These are phyloP conservation scores for Eurytoma californica DNA, from an alignment of 2,888 invertebrate species.

Conservation along the genomic window DNA sequence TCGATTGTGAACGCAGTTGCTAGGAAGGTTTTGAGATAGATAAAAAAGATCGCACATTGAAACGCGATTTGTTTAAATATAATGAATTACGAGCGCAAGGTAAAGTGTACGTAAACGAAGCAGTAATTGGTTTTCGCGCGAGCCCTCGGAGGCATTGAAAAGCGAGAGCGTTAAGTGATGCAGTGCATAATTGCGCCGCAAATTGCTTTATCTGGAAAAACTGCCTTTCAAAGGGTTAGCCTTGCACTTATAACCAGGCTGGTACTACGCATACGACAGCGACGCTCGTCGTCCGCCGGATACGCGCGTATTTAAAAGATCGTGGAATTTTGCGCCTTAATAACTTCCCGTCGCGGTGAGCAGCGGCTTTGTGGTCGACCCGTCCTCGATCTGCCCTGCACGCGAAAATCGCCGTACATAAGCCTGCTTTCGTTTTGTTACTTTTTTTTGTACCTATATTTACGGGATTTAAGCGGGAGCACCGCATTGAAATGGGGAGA, in stretches of 20 bases:
- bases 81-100: not conserved
- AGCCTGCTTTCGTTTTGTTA: not conserved
- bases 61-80: not conserved
- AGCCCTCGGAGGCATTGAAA: not conserved
- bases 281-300: conserved; percentile 41
- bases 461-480: no score
- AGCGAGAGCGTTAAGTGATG: conserved; percentile 10
- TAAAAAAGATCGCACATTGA: not conserved
- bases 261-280: not conserved
- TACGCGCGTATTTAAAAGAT: conserved; percentile 38
- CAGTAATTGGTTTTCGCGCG: no score
- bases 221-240: conserved; percentile 4
- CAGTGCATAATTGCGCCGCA: conserved; percentile 35
- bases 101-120: not conserved
- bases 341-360: conserved; percentile 50
- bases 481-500: no score
- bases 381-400: not conserved
- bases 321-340: conserved; percentile 49
- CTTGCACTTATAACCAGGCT: conserved; percentile 10
- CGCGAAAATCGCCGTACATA: conserved; percentile 21
- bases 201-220: conserved; percentile 39
- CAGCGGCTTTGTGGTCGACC: conserved; percentile 20
- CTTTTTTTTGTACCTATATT: no score
- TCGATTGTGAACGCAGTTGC: not conserved
- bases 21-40: not conserved